phyloP scores from a whole-genome alignment of 2,888 invertebrate species.

The Argyra leucocephala region DNA sequence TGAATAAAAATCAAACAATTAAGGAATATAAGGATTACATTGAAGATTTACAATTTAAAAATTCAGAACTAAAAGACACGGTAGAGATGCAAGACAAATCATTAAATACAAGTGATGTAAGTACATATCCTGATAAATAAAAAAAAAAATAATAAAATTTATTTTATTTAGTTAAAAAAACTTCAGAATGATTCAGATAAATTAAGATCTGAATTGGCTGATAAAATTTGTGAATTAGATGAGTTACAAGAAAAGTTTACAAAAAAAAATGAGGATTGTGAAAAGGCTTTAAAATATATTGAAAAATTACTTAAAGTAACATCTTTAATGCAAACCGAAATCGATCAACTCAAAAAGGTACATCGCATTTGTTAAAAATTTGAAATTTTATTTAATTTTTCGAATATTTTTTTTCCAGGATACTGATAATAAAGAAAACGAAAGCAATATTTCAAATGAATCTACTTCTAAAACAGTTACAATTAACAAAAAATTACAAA shows the following conservation, averaged over 20 bases:
- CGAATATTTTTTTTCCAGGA: not conserved
- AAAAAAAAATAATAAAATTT: too few species aligned
- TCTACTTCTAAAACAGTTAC: not conserved
- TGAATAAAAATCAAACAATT: conserved; percentile 40
- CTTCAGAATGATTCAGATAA: conserved; percentile 31
- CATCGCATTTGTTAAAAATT: not conserved
- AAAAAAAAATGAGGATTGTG: conserved; percentile 25
- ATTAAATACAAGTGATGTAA: not conserved
- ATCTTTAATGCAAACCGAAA: conserved; percentile 35
- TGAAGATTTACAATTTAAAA: conserved; percentile 41
- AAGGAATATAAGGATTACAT: conserved; percentile 37
- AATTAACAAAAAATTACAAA: not conserved
- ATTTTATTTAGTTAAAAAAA: conserved; percentile 25
- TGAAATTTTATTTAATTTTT: not conserved
- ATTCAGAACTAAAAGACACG: conserved; percentile 43
- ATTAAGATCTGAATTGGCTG: conserved; percentile 34
- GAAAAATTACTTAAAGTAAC: conserved; percentile 35
- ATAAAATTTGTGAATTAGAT: conserved; percentile 36
- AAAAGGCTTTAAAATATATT: conserved; percentile 22
- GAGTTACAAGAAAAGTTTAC: conserved; percentile 37
- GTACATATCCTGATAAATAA: not conserved
- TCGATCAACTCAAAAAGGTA: conserved; percentile 30
- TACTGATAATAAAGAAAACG: not conserved
- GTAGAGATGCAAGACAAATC: not conserved
- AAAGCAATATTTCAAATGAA: not conserved